phyloP scores from a whole-genome alignment of 2,113 vertebrate genomes.

The Benthochromis sp. region DNA sequence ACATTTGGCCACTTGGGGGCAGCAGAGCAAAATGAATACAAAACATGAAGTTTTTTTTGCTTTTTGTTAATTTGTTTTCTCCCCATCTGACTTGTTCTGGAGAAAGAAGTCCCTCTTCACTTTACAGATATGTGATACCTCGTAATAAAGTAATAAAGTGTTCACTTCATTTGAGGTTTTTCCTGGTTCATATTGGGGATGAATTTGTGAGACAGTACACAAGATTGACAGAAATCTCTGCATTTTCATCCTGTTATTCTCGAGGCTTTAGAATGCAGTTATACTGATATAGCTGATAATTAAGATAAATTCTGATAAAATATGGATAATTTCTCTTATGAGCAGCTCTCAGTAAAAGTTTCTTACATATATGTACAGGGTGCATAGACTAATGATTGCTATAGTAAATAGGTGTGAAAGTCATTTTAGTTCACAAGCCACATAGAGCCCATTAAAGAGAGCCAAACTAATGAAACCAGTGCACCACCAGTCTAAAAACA shows the following conservation, averaged over 20 bases:
- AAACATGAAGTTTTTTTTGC: neutral
- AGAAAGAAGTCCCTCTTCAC: neutral
- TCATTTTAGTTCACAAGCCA: neutral
- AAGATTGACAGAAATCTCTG: neutral
- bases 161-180: neutral
- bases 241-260: neutral
- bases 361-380: fast-evolving
- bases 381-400: neutral
- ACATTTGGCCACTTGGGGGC: neutral
- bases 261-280: neutral
- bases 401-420: fast-evolving
- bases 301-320: neutral
- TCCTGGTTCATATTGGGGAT: neutral
- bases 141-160: neutral
- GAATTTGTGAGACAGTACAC: neutral
- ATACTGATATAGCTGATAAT: neutral
- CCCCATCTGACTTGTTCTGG: fast-evolving
- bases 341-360: neutral
- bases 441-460: neutral
- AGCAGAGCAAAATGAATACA: neutral
- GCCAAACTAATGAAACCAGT: fast-evolving
- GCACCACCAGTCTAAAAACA: neutral
- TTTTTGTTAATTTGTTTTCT: fast-evolving
- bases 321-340: fast-evolving
- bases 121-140: neutral